A percentile compares a stretch with the other conserved stretches of the same genome.
These are phyloP conservation scores for Scomber scombrus DNA, from an alignment of 2,113 vertebrate genomes.

Conservation along the genomic window DNA sequence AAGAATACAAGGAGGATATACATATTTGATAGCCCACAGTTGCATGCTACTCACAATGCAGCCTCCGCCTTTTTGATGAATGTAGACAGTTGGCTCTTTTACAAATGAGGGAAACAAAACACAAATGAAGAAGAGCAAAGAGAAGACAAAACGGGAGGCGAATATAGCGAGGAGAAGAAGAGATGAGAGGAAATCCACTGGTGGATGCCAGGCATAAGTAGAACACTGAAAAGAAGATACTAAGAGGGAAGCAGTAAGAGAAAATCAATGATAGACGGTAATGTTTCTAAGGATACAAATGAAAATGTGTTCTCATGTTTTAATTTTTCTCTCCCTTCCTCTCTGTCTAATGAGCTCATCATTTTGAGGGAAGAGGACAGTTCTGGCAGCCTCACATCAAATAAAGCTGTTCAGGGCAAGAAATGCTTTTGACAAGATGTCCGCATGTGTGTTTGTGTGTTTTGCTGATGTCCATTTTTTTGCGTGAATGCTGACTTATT, in stretches of 20 bases:
- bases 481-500: not conserved
- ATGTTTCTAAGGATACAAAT: slow-evolving; percentile 48
- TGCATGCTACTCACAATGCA: slow-evolving; percentile 13
- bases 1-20: slow-evolving; percentile 61
- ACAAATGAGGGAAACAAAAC: slow-evolving; percentile 59
- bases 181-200: slow-evolving; percentile 22
- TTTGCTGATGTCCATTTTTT: slow-evolving; percentile 3
- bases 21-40: slow-evolving; percentile 68
- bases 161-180: slow-evolving; percentile 22
- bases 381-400: slow-evolving; percentile 38
- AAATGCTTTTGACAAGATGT: slow-evolving; percentile 28
- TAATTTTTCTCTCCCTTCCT: slow-evolving; percentile 10
- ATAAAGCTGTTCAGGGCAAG: slow-evolving; percentile 13
- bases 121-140: slow-evolving; percentile 45
- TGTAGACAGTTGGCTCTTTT: slow-evolving; percentile 60
- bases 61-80: slow-evolving; percentile 48
- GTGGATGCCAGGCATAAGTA: slow-evolving; percentile 22
- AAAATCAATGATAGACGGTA: slow-evolving; percentile 57
- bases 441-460: slow-evolving; percentile 25
- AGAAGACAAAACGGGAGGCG: slow-evolving; percentile 47
- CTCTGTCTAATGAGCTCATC: slow-evolving; percentile 48
- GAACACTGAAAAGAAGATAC: not conserved
- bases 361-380: slow-evolving; percentile 28
- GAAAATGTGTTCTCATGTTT: slow-evolving; percentile 29
- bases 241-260: not conserved